Conservation (phyloP, 2,797 vertebrate genomes). For the Coreius guichenoti region DNA sequence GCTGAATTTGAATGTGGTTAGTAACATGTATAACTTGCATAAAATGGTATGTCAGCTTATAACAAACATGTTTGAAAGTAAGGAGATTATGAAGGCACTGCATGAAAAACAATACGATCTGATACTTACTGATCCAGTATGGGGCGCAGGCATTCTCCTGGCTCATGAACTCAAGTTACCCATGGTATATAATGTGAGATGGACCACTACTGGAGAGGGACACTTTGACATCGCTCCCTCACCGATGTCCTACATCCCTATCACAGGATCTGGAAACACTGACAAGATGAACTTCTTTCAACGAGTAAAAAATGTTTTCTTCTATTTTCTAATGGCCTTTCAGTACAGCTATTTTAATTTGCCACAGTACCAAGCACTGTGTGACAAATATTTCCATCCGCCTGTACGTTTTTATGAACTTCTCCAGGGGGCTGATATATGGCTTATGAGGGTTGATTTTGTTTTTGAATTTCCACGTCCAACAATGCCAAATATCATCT, state of each 20-base stretch:
- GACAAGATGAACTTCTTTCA: constrained; percentile 42
- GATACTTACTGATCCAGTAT: constrained; percentile 72
- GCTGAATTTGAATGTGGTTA: constrained; percentile 63
- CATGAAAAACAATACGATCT: constrained; percentile 65
- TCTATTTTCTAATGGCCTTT: background rate
- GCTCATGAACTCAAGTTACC: constrained; percentile 72
- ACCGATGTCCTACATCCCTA: constrained; percentile 27
- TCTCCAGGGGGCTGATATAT: constrained; percentile 58
- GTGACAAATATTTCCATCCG: constrained; percentile 48
- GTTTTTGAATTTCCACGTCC: constrained; percentile 67
- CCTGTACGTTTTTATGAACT: constrained; percentile 36
- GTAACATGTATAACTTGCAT: constrained; percentile 55
- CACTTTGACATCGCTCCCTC: constrained; percentile 40
- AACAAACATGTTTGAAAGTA: constrained; percentile 61
- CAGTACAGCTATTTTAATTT: background rate
- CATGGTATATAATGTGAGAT: constrained; percentile 52
- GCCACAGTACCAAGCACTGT: constrained; percentile 52
- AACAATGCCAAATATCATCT: constrained; percentile 65
- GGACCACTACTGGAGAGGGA: constrained; percentile 28
- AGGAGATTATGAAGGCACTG: constrained; percentile 63
- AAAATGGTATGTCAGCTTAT: constrained; percentile 62
- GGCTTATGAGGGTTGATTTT: constrained; percentile 66
- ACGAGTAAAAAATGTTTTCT: constrained; percentile 27
- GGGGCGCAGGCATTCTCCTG: constrained; percentile 67
- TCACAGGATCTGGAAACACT: constrained; percentile 23